Conservation (phyloP, 2,888 invertebrate genomes). For the Agonopterix heracliana region DNA sequence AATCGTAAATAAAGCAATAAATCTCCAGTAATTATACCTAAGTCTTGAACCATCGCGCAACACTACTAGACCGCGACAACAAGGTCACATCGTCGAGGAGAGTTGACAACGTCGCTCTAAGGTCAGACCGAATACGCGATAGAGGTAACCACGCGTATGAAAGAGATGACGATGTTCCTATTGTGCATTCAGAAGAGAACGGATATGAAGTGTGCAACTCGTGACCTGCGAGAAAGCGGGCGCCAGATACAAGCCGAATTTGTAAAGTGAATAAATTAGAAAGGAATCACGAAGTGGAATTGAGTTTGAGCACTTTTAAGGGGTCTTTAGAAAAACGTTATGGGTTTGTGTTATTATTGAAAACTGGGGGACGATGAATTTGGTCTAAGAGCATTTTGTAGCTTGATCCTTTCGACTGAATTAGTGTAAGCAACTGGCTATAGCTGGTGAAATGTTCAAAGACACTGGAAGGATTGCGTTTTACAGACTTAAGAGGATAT, state of each 20-base stretch:
- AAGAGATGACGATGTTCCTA: conserved; percentile 43
- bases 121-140: conserved; percentile 14
- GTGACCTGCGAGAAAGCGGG: conserved; percentile 69
- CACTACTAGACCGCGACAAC: conserved; percentile 49
- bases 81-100: conserved; percentile 50
- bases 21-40: conserved; percentile 46
- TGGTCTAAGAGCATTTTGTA: too few relatives aligned
- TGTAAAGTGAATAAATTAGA: conserved; percentile 60
- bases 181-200: conserved; percentile 68
- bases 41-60: conserved; percentile 31
- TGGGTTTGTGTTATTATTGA: too few relatives aligned
- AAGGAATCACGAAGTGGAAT: conserved; percentile 29
- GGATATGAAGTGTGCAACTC: conserved; percentile 61
- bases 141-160: conserved; percentile 17
- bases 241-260: conserved; percentile 49
- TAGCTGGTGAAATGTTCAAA: too few relatives aligned
- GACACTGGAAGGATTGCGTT: too few relatives aligned
- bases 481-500: too few relatives aligned
- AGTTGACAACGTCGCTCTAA: conserved; percentile 11
- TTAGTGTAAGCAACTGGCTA: too few relatives aligned
- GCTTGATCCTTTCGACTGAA: too few relatives aligned
- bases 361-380: too few relatives aligned
- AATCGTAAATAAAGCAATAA: conserved; percentile 33
- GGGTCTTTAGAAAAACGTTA: too few relatives aligned
- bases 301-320: conserved; percentile 19